These are phyloP conservation scores for Caenorhabditis parvicauda DNA, from an alignment of 2,888 invertebrate genomes.

Conservation along the genomic window DNA sequence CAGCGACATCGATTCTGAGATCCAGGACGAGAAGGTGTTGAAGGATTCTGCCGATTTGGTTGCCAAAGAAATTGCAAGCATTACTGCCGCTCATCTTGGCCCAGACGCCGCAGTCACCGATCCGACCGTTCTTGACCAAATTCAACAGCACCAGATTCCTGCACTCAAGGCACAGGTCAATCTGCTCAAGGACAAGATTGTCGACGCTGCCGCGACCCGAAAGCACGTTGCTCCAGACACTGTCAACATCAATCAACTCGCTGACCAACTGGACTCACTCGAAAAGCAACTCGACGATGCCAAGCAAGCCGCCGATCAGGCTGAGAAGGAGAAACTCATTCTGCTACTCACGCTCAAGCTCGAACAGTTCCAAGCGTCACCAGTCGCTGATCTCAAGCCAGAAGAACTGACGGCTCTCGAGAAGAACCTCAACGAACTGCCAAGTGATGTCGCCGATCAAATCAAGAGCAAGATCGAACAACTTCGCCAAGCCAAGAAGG, in stretches of 20 bases:
- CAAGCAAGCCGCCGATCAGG: slow-evolving; percentile 12
- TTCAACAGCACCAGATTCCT: slow-evolving; percentile 8
- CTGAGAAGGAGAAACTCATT: slow-evolving; percentile 19
- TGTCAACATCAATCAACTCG: background rate
- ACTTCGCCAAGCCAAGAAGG: slow-evolving; percentile 1
- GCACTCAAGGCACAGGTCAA: slow-evolving; percentile 22
- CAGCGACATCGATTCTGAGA: slow-evolving; percentile 18
- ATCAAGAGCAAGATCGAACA: background rate
- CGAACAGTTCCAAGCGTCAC: slow-evolving; percentile 6
- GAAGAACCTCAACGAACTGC: slow-evolving; percentile 3
- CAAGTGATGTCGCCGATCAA: slow-evolving; percentile 1
- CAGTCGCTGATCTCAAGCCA: slow-evolving; percentile 3
- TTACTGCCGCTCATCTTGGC: slow-evolving; percentile 3
- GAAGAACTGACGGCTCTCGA: slow-evolving; percentile 3
- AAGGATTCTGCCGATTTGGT: slow-evolving; percentile 27
- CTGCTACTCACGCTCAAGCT: slow-evolving; percentile 14
- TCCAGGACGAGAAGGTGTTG: slow-evolving; percentile 27
- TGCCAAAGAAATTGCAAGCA: slow-evolving; percentile 16
- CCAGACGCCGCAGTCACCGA: too few species aligned
- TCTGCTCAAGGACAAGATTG: slow-evolving; percentile 11
- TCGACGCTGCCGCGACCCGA: slow-evolving; percentile 10
- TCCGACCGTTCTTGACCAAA: slow-evolving; percentile 3
- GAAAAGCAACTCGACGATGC: slow-evolving; percentile 15
- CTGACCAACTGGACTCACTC: slow-evolving; percentile 1
- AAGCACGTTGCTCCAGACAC: slow-evolving; percentile 17